Conservation (phyloP, 2,797 vertebrate species). For the Darevskia mixta region DNA sequence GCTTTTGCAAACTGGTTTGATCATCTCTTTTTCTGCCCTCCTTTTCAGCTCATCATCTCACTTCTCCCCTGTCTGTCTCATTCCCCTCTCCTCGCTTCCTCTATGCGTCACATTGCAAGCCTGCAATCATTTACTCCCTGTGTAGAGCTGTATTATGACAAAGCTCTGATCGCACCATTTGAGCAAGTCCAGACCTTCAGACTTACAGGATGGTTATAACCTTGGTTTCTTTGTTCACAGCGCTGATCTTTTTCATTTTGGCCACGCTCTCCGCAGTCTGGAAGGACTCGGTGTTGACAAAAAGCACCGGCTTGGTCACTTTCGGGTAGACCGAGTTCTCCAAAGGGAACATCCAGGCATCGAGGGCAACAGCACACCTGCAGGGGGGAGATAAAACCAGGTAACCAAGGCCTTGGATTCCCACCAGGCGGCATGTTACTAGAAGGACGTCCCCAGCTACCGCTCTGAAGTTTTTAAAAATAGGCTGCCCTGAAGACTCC, state of each 20-base stretch:
- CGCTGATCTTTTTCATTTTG: conserved; percentile 77
- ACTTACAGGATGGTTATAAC: conserved; percentile 83
- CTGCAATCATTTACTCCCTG: neutral
- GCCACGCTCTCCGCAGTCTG: conserved; percentile 73
- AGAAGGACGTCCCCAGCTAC: rapidly evolving
- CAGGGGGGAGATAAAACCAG: neutral
- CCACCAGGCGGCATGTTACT: neutral
- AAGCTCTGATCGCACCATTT: neutral
- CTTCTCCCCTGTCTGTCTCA: neutral
- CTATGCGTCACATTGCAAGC: neutral
- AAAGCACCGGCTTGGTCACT: conserved; percentile 78
- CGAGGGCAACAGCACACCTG: conserved; percentile 81
- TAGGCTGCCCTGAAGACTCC: neutral
- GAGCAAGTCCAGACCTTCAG: conserved; percentile 72
- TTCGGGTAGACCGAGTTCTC: conserved; percentile 73
- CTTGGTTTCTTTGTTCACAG: conserved; percentile 67
- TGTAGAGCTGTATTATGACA: too few relatives aligned
- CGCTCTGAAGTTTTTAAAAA: neutral
- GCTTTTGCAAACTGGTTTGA: neutral
- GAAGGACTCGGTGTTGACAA: conserved; percentile 81
- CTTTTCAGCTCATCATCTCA: neutral
- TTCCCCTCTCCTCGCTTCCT: too few relatives aligned
- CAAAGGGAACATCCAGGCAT: conserved; percentile 84
- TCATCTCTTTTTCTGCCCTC: neutral
- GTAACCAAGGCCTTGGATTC: rapidly evolving